Evolutionary conservation across 2,888 invertebrate species (phyloP), one percentile per base, ranked within the genome.

Genomic region (Platycheirus albimanus): DNA sequence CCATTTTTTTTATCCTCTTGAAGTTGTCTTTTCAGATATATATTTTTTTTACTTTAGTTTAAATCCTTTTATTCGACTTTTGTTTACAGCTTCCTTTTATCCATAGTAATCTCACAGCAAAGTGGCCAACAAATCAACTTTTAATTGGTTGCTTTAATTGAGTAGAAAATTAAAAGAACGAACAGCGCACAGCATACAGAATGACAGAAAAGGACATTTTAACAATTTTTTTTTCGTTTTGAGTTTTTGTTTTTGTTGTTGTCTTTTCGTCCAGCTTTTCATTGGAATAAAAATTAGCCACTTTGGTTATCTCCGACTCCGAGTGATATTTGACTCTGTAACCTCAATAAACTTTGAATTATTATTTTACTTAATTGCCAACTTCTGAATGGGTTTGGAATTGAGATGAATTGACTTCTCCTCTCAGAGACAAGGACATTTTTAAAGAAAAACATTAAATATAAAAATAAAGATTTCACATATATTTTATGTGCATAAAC

Each of bases 61-160:
- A 24, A 43, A 67, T 77, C 45, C 52, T 5, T 56, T 43, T 58
- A 30, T 33, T 45, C 41, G 10, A 11, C 36, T 38, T 41, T 52
- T 36, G 6, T 51, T 45, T 11, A 17, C 72, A 49, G 10, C 36
- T 49, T 49, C 19, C 17, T 47, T 24, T 54, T 58, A 52, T 33
- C 47, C 19, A n/a, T n/a, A 61, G 38, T 51, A 47, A 76, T 72
- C 54, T 83, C 67, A 33, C 52, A 36, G 54, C 28, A 49, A 77
- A 77, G 72, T 36, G 71, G 61, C 61, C 77, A 72, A 72, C 81
- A 83, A 78, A 78, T 78, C 81, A 83, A 83, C 72, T 83, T 83
- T 83, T 83, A 83, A 83, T 83, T 83, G 72, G 72, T 51, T 63
- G 52, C 71, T 78, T 72, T 72, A 83, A 77, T 81, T 81, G 76